phyloP scores from a whole-genome alignment of 2,113 vertebrate species.

The Halcyon senegalensis region DNA sequence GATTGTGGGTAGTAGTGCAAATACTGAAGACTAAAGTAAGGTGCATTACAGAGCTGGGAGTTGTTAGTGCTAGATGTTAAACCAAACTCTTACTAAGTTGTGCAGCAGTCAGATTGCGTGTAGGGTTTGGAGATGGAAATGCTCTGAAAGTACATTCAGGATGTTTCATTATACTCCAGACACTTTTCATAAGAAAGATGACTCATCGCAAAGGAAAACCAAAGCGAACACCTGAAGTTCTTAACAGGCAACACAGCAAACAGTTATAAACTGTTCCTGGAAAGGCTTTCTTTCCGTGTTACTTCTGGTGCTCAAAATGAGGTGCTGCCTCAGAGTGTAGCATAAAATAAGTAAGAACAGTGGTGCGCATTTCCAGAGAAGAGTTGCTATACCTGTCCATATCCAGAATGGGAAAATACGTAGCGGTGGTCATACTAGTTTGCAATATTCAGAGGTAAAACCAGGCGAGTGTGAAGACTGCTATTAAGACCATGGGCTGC shows the following conservation, averaged over 20 bases:
- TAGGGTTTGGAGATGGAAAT: not conserved
- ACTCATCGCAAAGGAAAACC: not conserved
- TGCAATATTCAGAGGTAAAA: not conserved
- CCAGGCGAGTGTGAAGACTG: accelerated
- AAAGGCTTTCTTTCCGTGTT: not conserved
- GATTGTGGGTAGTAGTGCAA: not conserved
- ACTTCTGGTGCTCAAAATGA: not conserved
- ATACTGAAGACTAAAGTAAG: not conserved
- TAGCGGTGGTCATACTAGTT: not conserved
- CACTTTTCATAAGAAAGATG: not conserved
- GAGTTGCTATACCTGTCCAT: not conserved
- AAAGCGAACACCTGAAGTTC: not conserved
- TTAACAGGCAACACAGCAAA: not conserved
- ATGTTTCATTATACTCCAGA: not conserved
- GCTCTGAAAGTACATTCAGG: not conserved
- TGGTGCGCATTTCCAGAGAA: not conserved
- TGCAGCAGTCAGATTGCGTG: not conserved
- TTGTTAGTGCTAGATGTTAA: not conserved
- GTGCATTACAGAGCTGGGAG: not conserved
- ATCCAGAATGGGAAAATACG: not conserved
- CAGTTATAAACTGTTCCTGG: not conserved
- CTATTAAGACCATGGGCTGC: not conserved
- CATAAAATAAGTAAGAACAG: not conserved
- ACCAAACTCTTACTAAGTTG: not conserved
- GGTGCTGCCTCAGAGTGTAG: not conserved